Conservation (phyloP, 2,888 invertebrate genomes). For the Aspidiotus destructor region DNA sequence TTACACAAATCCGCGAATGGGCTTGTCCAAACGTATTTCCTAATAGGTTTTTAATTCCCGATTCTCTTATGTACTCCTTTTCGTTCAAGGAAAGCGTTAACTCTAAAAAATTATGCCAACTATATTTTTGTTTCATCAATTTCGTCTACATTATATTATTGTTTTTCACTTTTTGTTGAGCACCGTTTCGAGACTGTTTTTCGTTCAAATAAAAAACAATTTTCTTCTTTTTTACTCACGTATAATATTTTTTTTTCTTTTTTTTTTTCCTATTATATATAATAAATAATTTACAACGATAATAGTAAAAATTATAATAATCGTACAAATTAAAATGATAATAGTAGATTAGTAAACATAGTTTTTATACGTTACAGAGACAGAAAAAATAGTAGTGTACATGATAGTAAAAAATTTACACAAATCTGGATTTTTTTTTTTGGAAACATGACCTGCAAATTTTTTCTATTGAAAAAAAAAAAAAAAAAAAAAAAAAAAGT, state of each 20-base stretch:
- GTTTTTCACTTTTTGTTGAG: constrained; percentile 3
- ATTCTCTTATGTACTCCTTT: neutral
- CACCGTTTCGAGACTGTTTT: neutral
- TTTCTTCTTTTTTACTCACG: constrained; percentile 1
- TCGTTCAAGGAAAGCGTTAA: constrained; percentile 11
- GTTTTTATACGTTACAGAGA: constrained; percentile 22
- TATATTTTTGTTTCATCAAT: neutral
- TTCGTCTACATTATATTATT: constrained; percentile 1
- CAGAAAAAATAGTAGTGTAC: constrained; percentile 15
- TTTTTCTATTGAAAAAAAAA: neutral
- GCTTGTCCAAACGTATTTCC: neutral
- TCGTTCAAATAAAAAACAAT: constrained; percentile 5
- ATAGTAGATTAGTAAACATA: constrained; percentile 19
- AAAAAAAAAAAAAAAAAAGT: too few relatives aligned
- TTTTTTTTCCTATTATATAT: constrained; percentile 1
- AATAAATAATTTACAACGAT: constrained; percentile 27
- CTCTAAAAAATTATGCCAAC: constrained; percentile 24
- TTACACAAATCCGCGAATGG: constrained; percentile 1
- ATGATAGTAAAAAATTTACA: constrained; percentile 17
- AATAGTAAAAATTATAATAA: constrained; percentile 17
- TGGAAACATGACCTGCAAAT: neutral
- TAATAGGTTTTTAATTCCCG: neutral
- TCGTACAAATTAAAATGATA: constrained; percentile 26
- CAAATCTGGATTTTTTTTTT: constrained; percentile 1
- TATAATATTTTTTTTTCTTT: constrained; percentile 10